These are phyloP conservation scores for Lepidochitona cinerea DNA, from an alignment of 2,888 invertebrate species.

Conservation along the genomic window DNA sequence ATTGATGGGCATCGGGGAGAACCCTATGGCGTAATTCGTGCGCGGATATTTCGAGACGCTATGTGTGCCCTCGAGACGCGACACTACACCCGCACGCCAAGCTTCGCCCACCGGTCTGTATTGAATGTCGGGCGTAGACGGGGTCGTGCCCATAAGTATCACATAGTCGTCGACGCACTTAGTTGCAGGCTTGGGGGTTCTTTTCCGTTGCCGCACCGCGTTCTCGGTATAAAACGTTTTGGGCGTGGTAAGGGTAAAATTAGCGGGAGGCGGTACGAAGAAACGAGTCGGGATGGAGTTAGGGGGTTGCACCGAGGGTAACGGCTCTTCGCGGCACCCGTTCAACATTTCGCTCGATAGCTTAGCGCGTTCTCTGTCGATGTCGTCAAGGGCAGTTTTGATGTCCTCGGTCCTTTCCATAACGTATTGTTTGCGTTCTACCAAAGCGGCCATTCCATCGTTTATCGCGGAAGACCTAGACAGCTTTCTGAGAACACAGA, in stretches of 20 bases:
- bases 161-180: neutral
- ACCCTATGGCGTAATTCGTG: neutral
- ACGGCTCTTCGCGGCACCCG: neutral
- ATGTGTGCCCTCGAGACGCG: neutral
- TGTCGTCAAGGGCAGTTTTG: neutral
- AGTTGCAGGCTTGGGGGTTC: neutral
- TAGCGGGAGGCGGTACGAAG: neutral
- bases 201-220: no score
- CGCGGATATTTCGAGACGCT: neutral
- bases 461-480: neutral
- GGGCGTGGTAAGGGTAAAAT: no score
- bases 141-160: neutral
- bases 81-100: neutral
- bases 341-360: neutral
- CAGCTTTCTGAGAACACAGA: neutral
- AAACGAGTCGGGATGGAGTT: neutral
- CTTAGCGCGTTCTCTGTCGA: neutral
- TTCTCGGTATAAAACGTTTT: neutral
- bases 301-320: neutral
- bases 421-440: neutral
- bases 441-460: neutral
- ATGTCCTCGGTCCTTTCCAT: neutral
- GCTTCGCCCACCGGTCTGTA: neutral
- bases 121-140: neutral
- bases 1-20: neutral